These are phyloP conservation scores for Hylaea fasciaria DNA, from an alignment of 2,888 invertebrate genomes.

Conservation along the genomic window DNA sequence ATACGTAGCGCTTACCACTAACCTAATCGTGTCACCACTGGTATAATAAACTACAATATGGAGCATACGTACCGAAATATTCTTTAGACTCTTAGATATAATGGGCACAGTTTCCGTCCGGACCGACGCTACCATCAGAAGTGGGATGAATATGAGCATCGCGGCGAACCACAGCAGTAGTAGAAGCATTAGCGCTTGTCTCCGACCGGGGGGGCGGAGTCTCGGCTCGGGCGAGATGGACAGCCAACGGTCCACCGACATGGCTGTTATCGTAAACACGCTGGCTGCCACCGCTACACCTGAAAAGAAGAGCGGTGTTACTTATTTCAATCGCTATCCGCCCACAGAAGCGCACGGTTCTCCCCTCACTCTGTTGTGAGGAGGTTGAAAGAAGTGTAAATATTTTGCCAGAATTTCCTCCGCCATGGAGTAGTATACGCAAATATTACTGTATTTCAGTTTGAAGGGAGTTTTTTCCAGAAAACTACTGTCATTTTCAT, in stretches of 20 bases:
- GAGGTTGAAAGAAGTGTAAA: no score
- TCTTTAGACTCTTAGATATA: constrained; percentile 63
- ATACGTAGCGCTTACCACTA: no score
- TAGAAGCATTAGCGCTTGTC: constrained; percentile 87
- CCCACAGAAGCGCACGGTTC: no score
- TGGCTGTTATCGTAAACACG: constrained; percentile 90
- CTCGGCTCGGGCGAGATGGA: constrained; percentile 88
- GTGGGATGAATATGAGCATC: constrained; percentile 87
- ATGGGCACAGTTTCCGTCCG: constrained; percentile 70
- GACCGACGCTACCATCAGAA: constrained; percentile 82
- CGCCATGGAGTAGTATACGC: no score
- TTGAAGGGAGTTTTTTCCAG: no score
- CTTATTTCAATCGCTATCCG: no score
- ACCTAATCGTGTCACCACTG: no score
- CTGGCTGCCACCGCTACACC: constrained; percentile 91
- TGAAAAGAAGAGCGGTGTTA: constrained; percentile 51
- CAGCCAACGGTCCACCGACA: constrained; percentile 91
- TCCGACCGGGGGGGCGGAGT: constrained; percentile 86
- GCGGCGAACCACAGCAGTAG: constrained; percentile 88
- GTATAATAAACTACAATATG: no score
- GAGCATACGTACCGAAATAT: constrained; percentile 74
- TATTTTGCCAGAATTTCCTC: no score
- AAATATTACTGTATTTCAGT: no score
- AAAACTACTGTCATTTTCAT: no score
- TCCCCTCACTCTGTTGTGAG: no score